phyloP scores from a whole-genome alignment of 1,140 invertebrate genomes.

The Ptiloglossa arizonensis region DNA sequence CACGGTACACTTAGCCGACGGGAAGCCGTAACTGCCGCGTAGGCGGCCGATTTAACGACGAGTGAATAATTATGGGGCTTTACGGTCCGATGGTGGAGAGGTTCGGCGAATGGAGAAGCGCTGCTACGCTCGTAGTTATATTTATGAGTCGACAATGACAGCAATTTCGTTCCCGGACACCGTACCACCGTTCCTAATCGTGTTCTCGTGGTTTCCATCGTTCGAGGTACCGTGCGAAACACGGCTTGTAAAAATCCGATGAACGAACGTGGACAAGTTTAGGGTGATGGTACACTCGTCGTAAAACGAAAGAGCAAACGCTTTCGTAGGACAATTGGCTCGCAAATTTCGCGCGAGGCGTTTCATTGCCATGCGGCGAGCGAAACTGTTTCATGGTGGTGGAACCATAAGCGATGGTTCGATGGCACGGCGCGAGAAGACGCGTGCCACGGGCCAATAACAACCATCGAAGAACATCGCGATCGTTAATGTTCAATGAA shows the following conservation, averaged over 20 bases:
- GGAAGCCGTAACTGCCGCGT: slow-evolving; percentile 75
- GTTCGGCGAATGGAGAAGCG: slow-evolving; percentile 64
- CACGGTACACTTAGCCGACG: slow-evolving; percentile 55
- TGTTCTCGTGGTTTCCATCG: slow-evolving; percentile 17
- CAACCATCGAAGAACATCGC: slow-evolving; percentile 63
- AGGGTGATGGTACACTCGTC: not conserved
- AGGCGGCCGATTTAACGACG: slow-evolving; percentile 79
- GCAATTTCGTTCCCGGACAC: slow-evolving; percentile 57
- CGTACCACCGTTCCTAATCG: slow-evolving; percentile 65
- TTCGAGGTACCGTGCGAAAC: not conserved
- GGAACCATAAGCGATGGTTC: slow-evolving; percentile 47
- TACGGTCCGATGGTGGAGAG: slow-evolving; percentile 74
- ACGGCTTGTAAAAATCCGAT: not conserved
- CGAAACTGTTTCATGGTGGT: slow-evolving; percentile 49
- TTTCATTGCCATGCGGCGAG: not conserved
- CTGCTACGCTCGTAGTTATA: slow-evolving; percentile 65
- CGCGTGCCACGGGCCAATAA: slow-evolving; percentile 71
- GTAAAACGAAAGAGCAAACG: not conserved
- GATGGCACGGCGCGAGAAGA: slow-evolving; percentile 63
- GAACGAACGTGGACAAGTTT: too few species aligned
- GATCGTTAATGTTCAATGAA: slow-evolving; percentile 68
- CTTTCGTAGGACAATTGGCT: not conserved
- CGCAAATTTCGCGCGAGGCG: slow-evolving; percentile 9
- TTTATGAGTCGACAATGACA: slow-evolving; percentile 73
- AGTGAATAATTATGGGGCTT: slow-evolving; percentile 80